Evolutionary conservation across 1,140 invertebrate genomes (phyloP).

Genomic region (Diorhabda sublineata): DNA sequence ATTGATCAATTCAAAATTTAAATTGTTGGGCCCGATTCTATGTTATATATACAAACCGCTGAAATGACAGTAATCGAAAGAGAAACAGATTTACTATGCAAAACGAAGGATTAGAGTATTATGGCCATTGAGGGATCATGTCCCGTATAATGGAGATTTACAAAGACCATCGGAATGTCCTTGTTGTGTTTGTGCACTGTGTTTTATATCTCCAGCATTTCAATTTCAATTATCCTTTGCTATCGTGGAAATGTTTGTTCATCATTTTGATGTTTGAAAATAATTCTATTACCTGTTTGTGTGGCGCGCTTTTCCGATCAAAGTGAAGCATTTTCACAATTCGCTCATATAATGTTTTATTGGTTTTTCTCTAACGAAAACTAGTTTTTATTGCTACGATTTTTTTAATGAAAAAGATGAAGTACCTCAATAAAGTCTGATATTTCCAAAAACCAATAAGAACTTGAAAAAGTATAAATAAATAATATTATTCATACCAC

Average conservation of each 20-base stretch:
- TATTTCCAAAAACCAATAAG: too few species aligned
- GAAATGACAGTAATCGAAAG: slow-evolving; percentile 32
- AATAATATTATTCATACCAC: too few species aligned
- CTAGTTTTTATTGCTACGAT: too few species aligned
- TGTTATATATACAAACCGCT: slow-evolving; percentile 18
- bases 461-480: too few species aligned
- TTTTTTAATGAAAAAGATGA: too few species aligned
- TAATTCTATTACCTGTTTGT: slow-evolving; percentile 7
- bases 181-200: slow-evolving; percentile 30
- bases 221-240: slow-evolving; percentile 23
- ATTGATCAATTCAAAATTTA: slow-evolving; percentile 18
- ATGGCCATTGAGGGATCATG: slow-evolving; percentile 24
- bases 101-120: slow-evolving; percentile 29
- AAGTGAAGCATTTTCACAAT: not conserved
- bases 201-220: slow-evolving; percentile 28
- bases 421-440: too few species aligned
- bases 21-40: slow-evolving; percentile 25
- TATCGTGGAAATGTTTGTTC: slow-evolving; percentile 14
- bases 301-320: slow-evolving; percentile 5
- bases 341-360: too few species aligned
- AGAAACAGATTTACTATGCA: slow-evolving; percentile 28
- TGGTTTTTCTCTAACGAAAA: too few species aligned
- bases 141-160: slow-evolving; percentile 24
- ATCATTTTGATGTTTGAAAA: slow-evolving; percentile 13
- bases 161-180: slow-evolving; percentile 24